Conservation (phyloP, 2,888 invertebrate genomes). For the Orgyia antiqua region DNA sequence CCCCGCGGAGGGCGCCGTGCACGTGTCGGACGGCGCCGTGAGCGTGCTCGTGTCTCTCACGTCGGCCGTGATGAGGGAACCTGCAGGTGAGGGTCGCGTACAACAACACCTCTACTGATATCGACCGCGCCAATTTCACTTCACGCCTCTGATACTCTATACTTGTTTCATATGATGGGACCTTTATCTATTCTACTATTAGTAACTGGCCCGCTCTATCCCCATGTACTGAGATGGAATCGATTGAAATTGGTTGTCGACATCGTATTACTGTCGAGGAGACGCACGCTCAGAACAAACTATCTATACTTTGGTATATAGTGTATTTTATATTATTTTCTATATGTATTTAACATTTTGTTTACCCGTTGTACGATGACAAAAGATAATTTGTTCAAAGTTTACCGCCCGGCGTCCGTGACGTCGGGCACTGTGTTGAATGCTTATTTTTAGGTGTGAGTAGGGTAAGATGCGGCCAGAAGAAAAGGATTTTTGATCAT, state of each 20-base stretch:
- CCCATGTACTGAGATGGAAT: conserved; percentile 18
- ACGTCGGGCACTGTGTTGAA: conserved; percentile 57
- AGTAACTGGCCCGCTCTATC: conserved; percentile 19
- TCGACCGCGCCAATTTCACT: conserved; percentile 55
- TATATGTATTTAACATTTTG: conserved; percentile 28
- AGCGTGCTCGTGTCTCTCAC: conserved; percentile 93
- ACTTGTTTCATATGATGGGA: conserved; percentile 6
- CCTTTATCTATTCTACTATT: too few relatives aligned
- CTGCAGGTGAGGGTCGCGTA: conserved; percentile 67
- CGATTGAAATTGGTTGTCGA: conserved; percentile 65
- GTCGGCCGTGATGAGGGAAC: conserved; percentile 94
- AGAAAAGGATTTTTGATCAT: conserved; percentile 86
- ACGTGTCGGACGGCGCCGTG: conserved; percentile 87
- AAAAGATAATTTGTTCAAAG: conserved; percentile 76
- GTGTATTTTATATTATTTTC: conserved; percentile 33
- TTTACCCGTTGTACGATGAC: conserved; percentile 32
- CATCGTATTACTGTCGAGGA: conserved; percentile 38
- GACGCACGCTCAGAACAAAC: conserved; percentile 69
- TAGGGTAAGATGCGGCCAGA: conserved; percentile 62
- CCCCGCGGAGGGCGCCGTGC: conserved; percentile 90
- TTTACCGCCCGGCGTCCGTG: conserved; percentile 49
- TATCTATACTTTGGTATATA: conserved; percentile 48
- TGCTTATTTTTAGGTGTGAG: conserved; percentile 76
- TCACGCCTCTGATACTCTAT: conserved; percentile 20
- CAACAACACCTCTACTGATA: conserved; percentile 13